phyloP scores from a whole-genome alignment of 2,888 invertebrate species.

The Ceraclea dissimilis region DNA sequence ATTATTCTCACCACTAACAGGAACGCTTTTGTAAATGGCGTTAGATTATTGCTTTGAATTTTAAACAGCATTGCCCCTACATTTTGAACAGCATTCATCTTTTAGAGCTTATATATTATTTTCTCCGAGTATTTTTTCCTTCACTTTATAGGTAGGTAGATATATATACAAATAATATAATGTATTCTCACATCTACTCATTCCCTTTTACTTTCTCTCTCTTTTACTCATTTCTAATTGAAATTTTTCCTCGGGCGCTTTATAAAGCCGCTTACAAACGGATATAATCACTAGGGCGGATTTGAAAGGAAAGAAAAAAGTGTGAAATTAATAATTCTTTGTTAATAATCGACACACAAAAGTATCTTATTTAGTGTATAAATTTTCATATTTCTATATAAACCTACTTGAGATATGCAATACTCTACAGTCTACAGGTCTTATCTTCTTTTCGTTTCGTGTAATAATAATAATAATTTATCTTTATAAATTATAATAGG shows the following conservation, averaged over 20 bases:
- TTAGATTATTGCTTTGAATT: conserved; percentile 25
- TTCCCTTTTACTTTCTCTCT: conserved; percentile 3
- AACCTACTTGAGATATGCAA: no score
- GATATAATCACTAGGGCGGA: conserved; percentile 17
- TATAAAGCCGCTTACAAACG: conserved; percentile 19
- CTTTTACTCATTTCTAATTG: conserved; percentile 18
- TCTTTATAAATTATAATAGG: no score
- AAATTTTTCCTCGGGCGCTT: conserved; percentile 18
- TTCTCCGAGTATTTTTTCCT: neutral
- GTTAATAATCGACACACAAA: neutral
- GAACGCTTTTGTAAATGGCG: conserved; percentile 21
- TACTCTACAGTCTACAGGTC: no score
- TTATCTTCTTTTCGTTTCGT: neutral
- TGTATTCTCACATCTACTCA: no score
- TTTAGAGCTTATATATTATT: conserved; percentile 14
- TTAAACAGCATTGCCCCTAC: conserved; percentile 22
- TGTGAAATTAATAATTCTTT: conserved; percentile 4
- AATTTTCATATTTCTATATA: no score
- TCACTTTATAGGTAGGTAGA: no score
- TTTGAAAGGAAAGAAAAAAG: conserved; percentile 9
- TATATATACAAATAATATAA: no score
- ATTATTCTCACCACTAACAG: no score
- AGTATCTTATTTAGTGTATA: neutral
- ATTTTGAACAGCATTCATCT: conserved; percentile 23
- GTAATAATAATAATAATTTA: neutral